Conservation (phyloP, 2,888 invertebrate genomes). For the Dasypolia templi region DNA sequence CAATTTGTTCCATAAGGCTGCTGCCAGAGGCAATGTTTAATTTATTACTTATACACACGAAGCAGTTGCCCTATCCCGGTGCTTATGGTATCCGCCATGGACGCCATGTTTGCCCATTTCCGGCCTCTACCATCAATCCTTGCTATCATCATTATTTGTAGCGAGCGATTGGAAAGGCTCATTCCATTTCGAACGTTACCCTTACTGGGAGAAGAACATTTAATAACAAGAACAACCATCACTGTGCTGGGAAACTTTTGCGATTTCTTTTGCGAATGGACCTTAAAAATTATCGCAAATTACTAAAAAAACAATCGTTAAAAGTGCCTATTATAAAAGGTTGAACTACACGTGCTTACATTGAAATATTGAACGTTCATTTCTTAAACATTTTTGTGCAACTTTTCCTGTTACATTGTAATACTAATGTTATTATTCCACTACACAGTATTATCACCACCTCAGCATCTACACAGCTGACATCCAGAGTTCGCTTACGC, state of each 20-base stretch:
- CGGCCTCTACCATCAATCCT: constrained; percentile 25
- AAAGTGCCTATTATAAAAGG: not conserved
- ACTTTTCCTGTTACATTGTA: too few relatives aligned
- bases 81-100: constrained; percentile 20
- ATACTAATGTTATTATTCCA: constrained; percentile 53
- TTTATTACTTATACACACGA: constrained; percentile 32
- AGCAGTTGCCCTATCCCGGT: constrained; percentile 24
- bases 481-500: constrained; percentile 35
- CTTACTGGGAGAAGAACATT: not conserved
- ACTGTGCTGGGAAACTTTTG: not conserved
- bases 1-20: constrained; percentile 1
- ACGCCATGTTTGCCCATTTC: constrained; percentile 15
- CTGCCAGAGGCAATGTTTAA: constrained; percentile 20
- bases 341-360: not conserved
- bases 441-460: constrained; percentile 34
- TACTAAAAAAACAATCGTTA: too few relatives aligned
- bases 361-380: constrained; percentile 1
- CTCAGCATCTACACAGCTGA: constrained; percentile 40
- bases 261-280: constrained; percentile 22
- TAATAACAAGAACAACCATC: constrained; percentile 13
- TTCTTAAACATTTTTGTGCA: not conserved
- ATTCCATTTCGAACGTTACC: too few relatives aligned
- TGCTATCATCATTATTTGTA: constrained; percentile 41
- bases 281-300: constrained; percentile 20
- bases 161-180: constrained; percentile 11